Conservation (phyloP, 2,888 invertebrate genomes). For the Phengaris arion region DNA sequence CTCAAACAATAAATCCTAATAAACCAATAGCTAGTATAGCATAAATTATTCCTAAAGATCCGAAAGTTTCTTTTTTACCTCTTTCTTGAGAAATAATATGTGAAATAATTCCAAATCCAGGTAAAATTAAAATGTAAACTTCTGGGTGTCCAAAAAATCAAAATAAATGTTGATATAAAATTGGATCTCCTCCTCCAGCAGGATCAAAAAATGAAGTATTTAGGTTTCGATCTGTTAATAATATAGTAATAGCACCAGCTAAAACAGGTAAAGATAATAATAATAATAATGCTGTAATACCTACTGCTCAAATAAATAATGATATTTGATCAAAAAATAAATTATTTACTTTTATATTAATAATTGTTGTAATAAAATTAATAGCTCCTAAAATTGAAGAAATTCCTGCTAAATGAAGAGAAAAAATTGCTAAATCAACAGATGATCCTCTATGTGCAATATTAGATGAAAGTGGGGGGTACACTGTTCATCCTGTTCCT, state of each 20-base stretch:
- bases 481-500: slow-evolving; percentile 89
- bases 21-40: slow-evolving; percentile 91
- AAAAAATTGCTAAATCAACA: slow-evolving; percentile 88
- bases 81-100: slow-evolving; percentile 88
- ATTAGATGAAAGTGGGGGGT: slow-evolving; percentile 83
- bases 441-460: slow-evolving; percentile 83
- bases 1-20: slow-evolving; percentile 91
- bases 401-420: slow-evolving; percentile 86
- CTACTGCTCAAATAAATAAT: slow-evolving; percentile 86
- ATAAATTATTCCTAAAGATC: slow-evolving; percentile 87
- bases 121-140: slow-evolving; percentile 92
- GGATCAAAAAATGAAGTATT: slow-evolving; percentile 91
- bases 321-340: slow-evolving; percentile 83
- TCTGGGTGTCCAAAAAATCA: slow-evolving; percentile 94
- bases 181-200: slow-evolving; percentile 88
- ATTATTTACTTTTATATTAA: slow-evolving; percentile 83
- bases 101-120: slow-evolving; percentile 90
- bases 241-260: slow-evolving; percentile 89
- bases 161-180: slow-evolving; percentile 90
- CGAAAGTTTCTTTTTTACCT: slow-evolving; percentile 87
- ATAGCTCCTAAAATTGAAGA: slow-evolving; percentile 87
- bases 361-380: slow-evolving; percentile 88
- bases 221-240: slow-evolving; percentile 88
- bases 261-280: slow-evolving; percentile 86
- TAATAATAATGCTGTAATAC: slow-evolving; percentile 74